phyloP scores from a whole-genome alignment of 2,797 vertebrate genomes.

The Falco columbarius region DNA sequence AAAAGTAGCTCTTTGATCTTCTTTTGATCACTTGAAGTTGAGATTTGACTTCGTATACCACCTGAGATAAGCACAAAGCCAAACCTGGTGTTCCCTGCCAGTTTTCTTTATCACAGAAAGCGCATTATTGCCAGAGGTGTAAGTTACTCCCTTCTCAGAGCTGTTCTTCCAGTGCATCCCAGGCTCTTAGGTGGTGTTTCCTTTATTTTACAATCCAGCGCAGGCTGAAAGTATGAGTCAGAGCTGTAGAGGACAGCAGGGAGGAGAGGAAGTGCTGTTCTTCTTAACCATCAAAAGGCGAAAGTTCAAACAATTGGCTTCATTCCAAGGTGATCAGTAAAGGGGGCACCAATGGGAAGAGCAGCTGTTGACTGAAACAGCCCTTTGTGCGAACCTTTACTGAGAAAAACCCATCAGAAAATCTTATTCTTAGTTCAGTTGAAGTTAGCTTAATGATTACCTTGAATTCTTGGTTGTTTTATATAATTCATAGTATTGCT shows the following conservation, averaged over 20 bases:
- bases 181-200: background rate
- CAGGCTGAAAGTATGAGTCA: slow-evolving; percentile 2
- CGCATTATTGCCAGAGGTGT: background rate
- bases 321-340: background rate
- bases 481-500: background rate
- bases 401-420: background rate
- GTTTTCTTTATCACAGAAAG: background rate
- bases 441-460: background rate
- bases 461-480: background rate
- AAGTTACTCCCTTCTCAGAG: background rate
- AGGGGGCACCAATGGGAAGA: slow-evolving; percentile 3
- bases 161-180: background rate
- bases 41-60: background rate
- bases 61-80: slow-evolving; percentile 17
- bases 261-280: slow-evolving; percentile 38
- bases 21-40: background rate
- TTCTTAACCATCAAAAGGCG: slow-evolving; percentile 40
- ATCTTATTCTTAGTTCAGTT: background rate
- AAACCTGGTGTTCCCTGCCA: background rate
- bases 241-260: slow-evolving; percentile 22
- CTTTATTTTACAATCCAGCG: slow-evolving; percentile 9
- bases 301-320: slow-evolving; percentile 55
- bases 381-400: background rate
- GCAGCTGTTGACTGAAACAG: background rate
- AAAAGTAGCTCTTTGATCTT: slow-evolving; percentile 45